These are phyloP conservation scores for Apotomis turbidana DNA, from an alignment of 2,888 invertebrate genomes.

Conservation along the genomic window DNA sequence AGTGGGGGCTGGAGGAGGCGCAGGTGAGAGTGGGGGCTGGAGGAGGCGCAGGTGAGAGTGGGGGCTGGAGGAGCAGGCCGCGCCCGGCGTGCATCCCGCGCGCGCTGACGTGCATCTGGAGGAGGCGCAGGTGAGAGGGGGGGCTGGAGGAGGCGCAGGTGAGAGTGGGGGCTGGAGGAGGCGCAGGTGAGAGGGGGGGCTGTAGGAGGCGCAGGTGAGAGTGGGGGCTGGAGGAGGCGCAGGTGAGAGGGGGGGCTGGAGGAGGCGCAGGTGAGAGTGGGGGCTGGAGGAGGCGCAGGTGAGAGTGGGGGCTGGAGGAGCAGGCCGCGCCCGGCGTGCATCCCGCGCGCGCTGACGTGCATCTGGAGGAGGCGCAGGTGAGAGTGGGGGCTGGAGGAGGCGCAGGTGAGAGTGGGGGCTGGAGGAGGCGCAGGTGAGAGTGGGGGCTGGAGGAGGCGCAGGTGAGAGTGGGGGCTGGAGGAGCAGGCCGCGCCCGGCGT, in stretches of 20 bases:
- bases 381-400: background rate
- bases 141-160: conserved; percentile 95
- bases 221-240: too few species aligned
- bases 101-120: too few species aligned
- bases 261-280: too few species aligned
- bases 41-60: conserved; percentile 88
- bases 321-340: conserved; percentile 89
- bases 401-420: too few species aligned
- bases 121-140: too few species aligned
- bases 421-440: background rate
- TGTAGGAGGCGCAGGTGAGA: too few species aligned
- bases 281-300: too few species aligned
- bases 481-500: too few species aligned
- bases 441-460: conserved; percentile 87
- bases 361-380: conserved; percentile 89
- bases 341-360: conserved; percentile 92
- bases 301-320: conserved; percentile 68
- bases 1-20: conserved; percentile 58
- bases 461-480: conserved; percentile 83
- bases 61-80: too few species aligned
- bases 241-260: too few species aligned
- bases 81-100: too few species aligned
- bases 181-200: too few species aligned
- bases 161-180: conserved; percentile 34
- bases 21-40: conserved; percentile 91